phyloP scores from a whole-genome alignment of 2,113 vertebrate species.

The Bubo blakistoni region DNA sequence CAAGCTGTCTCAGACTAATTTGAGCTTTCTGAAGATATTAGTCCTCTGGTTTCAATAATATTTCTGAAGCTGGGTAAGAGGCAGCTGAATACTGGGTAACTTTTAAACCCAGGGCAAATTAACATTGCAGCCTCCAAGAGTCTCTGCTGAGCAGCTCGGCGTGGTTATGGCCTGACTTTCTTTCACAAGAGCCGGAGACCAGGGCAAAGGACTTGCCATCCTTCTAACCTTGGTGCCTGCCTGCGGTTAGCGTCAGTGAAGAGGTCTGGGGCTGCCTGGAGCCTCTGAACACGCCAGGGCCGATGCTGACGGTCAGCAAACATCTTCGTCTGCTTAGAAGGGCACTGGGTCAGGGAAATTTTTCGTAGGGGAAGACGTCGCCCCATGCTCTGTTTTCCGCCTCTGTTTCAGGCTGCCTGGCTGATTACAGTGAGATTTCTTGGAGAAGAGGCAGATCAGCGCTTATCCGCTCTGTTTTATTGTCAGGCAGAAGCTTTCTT shows the following conservation, averaged over 20 bases:
- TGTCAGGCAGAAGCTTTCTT: neutral
- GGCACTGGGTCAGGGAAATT: neutral
- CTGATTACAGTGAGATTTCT: neutral
- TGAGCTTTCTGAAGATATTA: neutral
- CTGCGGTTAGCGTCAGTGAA: neutral
- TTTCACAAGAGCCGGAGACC: rapidly evolving
- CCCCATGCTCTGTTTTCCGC: neutral
- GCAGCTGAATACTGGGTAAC: neutral
- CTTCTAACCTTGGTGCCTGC: neutral
- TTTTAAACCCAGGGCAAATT: neutral
- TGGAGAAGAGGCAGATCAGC: neutral
- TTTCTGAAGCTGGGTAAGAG: neutral
- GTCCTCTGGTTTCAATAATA: constrained; percentile 6
- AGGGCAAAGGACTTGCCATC: neutral
- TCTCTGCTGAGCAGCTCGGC: neutral
- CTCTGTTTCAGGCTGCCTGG: neutral
- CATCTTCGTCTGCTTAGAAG: neutral
- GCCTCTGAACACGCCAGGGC: neutral
- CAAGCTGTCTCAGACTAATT: constrained; percentile 1
- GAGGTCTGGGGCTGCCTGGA: neutral
- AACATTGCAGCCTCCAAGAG: neutral
- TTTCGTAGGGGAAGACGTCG: rapidly evolving
- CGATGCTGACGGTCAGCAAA: neutral
- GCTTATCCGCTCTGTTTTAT: neutral
- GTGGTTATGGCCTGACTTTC: neutral